Evolutionary conservation across 2,113 vertebrate genomes (phyloP).

Genomic region (Gracilinanus agilis): DNA sequence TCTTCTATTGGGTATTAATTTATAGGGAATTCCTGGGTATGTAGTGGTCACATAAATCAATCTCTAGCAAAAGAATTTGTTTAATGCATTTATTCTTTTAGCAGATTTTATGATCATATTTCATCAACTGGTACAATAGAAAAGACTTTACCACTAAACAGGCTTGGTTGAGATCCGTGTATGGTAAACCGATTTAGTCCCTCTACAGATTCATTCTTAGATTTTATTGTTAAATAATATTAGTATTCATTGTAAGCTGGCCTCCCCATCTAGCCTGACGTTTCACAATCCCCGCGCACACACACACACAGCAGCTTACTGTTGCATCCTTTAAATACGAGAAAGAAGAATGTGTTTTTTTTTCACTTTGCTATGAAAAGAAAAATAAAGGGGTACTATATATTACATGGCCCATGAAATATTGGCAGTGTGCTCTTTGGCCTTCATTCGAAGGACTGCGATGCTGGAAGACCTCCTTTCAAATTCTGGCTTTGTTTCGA

Average conservation of each 20-base stretch:
- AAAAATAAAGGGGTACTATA: slow-evolving; percentile 71
- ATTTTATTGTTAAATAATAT: slow-evolving; percentile 87
- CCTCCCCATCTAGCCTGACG: slow-evolving; percentile 81
- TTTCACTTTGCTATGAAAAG: slow-evolving; percentile 75
- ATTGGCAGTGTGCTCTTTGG: slow-evolving; percentile 98
- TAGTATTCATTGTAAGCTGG: slow-evolving; percentile 86
- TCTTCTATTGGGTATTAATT: slow-evolving; percentile 75
- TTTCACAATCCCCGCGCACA: slow-evolving; percentile 85
- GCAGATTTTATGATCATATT: slow-evolving; percentile 83
- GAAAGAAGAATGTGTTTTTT: slow-evolving; percentile 80
- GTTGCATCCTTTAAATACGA: slow-evolving; percentile 87
- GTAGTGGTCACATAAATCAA: slow-evolving; percentile 78
- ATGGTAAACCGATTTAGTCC: slow-evolving; percentile 82
- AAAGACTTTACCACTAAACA: slow-evolving; percentile 80
- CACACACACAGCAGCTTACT: slow-evolving; percentile 86
- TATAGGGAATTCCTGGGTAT: slow-evolving; percentile 75
- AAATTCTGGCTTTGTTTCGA: slow-evolving; percentile 97
- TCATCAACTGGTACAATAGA: slow-evolving; percentile 84
- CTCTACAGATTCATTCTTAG: slow-evolving; percentile 77
- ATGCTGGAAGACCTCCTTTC: slow-evolving; percentile 98
- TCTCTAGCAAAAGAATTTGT: slow-evolving; percentile 76
- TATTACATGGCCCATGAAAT: slow-evolving; percentile 99
- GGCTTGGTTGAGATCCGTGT: slow-evolving; percentile 77
- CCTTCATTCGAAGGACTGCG: slow-evolving; percentile 99
- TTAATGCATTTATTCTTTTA: slow-evolving; percentile 87